These are phyloP conservation scores for Bufo bufo DNA, from an alignment of 2,113 vertebrate genomes.

Conservation along the genomic window DNA sequence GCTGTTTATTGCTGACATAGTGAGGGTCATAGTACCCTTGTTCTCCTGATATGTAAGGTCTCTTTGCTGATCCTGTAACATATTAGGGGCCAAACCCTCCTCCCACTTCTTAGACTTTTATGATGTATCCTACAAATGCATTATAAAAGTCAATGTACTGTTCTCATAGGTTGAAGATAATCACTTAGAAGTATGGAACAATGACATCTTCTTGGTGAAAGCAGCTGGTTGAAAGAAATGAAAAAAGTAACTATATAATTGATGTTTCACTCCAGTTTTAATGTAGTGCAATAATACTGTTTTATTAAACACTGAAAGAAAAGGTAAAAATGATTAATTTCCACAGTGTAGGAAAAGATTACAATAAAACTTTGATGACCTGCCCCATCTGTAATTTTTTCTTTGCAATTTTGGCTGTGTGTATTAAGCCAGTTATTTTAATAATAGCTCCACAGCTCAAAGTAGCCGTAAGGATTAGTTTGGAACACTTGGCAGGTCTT, in stretches of 20 bases:
- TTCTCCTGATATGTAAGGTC: not conserved
- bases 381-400: constrained; percentile 39
- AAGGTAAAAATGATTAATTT: constrained; percentile 54
- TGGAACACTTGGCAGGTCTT: constrained; percentile 44
- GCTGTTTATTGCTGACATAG: not conserved
- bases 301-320: constrained; percentile 53
- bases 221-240: constrained; percentile 40
- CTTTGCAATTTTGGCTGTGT: constrained; percentile 24
- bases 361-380: constrained; percentile 55
- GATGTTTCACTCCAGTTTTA: constrained; percentile 50
- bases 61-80: too few relatives aligned
- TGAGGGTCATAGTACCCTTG: not conserved
- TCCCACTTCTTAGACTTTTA: not conserved
- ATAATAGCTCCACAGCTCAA: constrained; percentile 40
- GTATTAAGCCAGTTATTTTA: constrained; percentile 40
- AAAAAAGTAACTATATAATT: constrained; percentile 55
- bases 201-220: constrained; percentile 13
- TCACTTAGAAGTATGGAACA: not conserved
- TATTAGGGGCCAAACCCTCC: not conserved
- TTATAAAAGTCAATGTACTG: not conserved
- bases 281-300: constrained; percentile 48
- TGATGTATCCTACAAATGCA: not conserved
- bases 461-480: constrained; percentile 31
- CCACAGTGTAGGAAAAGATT: constrained; percentile 28
- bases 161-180: not conserved